Base-by-base conservation (phyloP, 2,113 vertebrate species). In the Himantopus leucocephalus region DNA sequence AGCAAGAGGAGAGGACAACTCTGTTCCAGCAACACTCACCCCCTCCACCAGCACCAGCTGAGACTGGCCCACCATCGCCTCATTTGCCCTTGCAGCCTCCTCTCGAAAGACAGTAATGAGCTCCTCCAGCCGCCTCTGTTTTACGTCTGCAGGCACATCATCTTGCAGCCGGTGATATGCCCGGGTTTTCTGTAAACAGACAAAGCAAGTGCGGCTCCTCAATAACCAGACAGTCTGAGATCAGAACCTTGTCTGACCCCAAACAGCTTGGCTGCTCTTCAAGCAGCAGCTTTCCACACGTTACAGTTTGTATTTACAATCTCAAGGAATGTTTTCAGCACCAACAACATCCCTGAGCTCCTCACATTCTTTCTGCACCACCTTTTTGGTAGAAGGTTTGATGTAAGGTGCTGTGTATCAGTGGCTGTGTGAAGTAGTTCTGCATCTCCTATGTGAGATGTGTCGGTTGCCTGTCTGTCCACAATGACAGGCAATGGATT, bases 1-100 rank as follows among this genome's bases (percentile, higher is more conserved):
- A 73, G 72, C 34, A 52, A 34, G 62, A 55, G 29, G 16, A 12
- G 14, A 39, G 22, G 20, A 39, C 14, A 63, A 5, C 35, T 32
- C 37, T 11, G 14, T 13, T 37, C 10, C 30, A 70, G 24, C 48
- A 24, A 27, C 78, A 74, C 96, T 96, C 90, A 97, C 96, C 95
- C 96, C 95, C 11, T 97, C 96, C 82, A 97, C 96, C 72, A 97
- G 96, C 96, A 97, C 96, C 67, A 96, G 67, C 63, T 96, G 96
- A 5, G 72, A 7, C 82, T 73, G 85, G 58, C 96, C 96, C 94
- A 97, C 95, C 90, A 96, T 73, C 0, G 23, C 82, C 0, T 32
- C 1, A 0, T 97, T 96, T 9, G 92, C 92, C 60, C 63, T 88
- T 0, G 59, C 71, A 80, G 96, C 96, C 79, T 96, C 96, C 79